Conservation (phyloP, 2,113 vertebrate genomes). For the Pelusios castaneus region DNA sequence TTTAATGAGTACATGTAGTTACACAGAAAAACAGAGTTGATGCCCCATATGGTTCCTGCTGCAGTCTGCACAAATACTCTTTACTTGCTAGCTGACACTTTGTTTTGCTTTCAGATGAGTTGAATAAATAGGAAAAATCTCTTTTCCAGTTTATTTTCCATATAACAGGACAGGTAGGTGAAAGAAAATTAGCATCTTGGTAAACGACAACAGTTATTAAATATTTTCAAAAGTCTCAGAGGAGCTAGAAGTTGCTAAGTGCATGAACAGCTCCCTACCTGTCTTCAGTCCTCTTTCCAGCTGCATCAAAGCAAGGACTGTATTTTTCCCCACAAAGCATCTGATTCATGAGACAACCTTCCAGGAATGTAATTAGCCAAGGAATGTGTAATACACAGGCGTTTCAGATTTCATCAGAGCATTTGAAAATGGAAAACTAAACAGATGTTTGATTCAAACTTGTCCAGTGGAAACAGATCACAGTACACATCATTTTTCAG, state of each 20-base stretch:
- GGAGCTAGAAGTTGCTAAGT: neutral
- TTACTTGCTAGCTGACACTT: neutral
- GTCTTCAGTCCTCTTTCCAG: neutral
- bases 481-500: constrained; percentile 1
- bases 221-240: neutral
- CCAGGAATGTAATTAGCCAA: constrained; percentile 67
- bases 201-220: neutral
- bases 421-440: neutral
- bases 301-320: constrained; percentile 22
- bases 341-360: constrained; percentile 55
- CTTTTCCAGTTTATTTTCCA: neutral
- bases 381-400: constrained; percentile 28
- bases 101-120: neutral
- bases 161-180: neutral
- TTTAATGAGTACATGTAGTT: neutral
- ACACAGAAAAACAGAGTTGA: neutral
- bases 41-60: neutral
- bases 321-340: constrained; percentile 53
- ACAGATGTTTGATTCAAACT: constrained; percentile 53
- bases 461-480: constrained; percentile 11
- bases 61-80: neutral
- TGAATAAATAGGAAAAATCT: neutral
- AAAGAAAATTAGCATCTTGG: constrained; percentile 12
- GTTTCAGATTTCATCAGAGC: constrained; percentile 46
- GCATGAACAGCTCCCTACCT: neutral